Evolutionary conservation across 2,888 invertebrate genomes (phyloP).

Genomic region (Limnephilus auricula): DNA sequence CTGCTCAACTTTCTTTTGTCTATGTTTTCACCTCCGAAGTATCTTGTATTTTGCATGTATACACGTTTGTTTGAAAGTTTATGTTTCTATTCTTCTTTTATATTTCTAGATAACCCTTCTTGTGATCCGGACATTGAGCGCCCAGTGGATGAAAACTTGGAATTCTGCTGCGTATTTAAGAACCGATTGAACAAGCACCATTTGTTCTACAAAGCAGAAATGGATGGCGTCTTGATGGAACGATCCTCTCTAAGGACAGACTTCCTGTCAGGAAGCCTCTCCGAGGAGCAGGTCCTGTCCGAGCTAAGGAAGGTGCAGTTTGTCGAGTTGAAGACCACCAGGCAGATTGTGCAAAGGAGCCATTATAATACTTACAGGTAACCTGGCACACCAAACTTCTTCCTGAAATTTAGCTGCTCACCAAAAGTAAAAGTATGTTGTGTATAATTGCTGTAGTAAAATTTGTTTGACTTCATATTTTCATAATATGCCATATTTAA

Average conservation of each 20-base stretch:
- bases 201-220: slow-evolving; percentile 86
- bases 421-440: too few relatives aligned
- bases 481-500: too few relatives aligned
- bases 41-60: too few relatives aligned
- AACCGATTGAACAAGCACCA: slow-evolving; percentile 79
- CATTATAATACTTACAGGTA: slow-evolving; percentile 79
- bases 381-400: too few relatives aligned
- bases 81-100: too few relatives aligned
- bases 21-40: too few relatives aligned
- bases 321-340: slow-evolving; percentile 85
- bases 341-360: slow-evolving; percentile 75
- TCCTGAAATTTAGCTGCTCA: too few relatives aligned
- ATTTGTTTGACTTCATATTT: too few relatives aligned
- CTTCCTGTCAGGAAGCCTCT: background rate
- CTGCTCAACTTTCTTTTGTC: too few relatives aligned
- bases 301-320: slow-evolving; percentile 75
- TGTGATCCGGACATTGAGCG: slow-evolving; percentile 74
- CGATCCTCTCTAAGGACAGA: background rate
- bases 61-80: slow-evolving; percentile 36
- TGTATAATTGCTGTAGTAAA: too few relatives aligned
- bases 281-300: slow-evolving; percentile 68
- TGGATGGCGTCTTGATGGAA: slow-evolving; percentile 79
- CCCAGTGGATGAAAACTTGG: slow-evolving; percentile 82
- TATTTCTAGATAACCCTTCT: slow-evolving; percentile 73
- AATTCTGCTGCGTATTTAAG: slow-evolving; percentile 82